Base-by-base conservation (phyloP, 1,140 invertebrate genomes). In the Anastrepha ludens region DNA sequence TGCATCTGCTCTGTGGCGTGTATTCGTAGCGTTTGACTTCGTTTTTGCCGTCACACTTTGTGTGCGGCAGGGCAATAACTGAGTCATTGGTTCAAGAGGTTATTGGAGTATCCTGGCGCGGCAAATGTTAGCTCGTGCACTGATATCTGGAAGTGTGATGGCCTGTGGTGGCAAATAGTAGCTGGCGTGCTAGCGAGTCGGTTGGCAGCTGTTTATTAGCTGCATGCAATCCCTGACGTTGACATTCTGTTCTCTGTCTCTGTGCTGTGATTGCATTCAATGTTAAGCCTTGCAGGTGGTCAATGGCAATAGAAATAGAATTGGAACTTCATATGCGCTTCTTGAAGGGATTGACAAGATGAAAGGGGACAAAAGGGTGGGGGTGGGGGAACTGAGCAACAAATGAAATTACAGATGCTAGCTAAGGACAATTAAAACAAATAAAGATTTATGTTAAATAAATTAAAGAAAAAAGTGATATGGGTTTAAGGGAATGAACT, bases 31-130 rank as follows among this genome's bases (percentile, higher is more conserved):
- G 20, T 85, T 55, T 85, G 78, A 65, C 39, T 88, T 86, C 67
- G 41, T 70, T 74, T 7, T 59, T 86, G 44, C 50, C 8, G 47
- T 8, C 74, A 81, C 74, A 81, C 47, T 81, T 81, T 81, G n/a
- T 58, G 74, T 29, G 0, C n/a, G 47, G 74, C 29, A 59, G 17
- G 5, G 11, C 85, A n/a, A 44, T 67, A 87, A 44, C 47, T 87
- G 65, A 87, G 86, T 87, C 86, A 87, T 65, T 87, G 86, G 86
- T 87, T 87, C 65, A 87, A 70, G 86, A 70, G 86, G 86, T 87
- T 87, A 87, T 47, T 87, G 86, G 86, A 67, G 64, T 87, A 58
- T 87, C 86, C 86, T 87, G 86, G 39, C 74, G 74, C 7, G 74
- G 74, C n/a, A 81, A 55, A 15, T 81, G 47, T 58, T 81, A 15